These are phyloP conservation scores for Phallusia fumigata DNA, from an alignment of 23 tunicate genomes.

Conservation along the genomic window DNA sequence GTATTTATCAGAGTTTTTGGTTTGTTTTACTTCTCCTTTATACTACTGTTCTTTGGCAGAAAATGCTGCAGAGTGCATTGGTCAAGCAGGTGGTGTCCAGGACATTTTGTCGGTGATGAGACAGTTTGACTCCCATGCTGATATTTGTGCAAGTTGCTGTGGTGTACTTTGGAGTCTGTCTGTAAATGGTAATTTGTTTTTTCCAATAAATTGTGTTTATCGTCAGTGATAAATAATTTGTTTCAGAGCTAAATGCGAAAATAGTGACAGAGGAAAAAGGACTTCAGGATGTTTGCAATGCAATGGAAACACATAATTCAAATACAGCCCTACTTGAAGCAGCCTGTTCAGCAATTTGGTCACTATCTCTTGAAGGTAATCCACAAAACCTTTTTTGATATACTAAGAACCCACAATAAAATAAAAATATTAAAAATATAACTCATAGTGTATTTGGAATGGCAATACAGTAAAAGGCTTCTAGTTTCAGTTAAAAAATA, in stretches of 20 bases:
- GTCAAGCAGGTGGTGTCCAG: conserved; percentile 93
- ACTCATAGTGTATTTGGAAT: too few relatives aligned
- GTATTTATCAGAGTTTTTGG: neutral
- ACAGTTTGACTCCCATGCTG: conserved; percentile 68
- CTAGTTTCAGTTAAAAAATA: neutral
- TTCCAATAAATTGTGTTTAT: too few relatives aligned
- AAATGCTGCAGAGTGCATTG: conserved; percentile 86
- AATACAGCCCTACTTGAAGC: conserved; percentile 56
- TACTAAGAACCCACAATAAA: too few relatives aligned
- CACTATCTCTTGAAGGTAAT: conserved; percentile 85
- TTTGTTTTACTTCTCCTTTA: too few relatives aligned
- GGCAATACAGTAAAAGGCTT: too few relatives aligned
- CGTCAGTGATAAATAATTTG: too few relatives aligned
- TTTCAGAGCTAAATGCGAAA: conserved; percentile 71
- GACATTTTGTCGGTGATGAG: conserved; percentile 88
- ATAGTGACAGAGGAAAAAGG: conserved; percentile 95
- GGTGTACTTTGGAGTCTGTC: conserved; percentile 90
- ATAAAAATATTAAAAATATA: too few relatives aligned
- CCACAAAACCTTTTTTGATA: too few relatives aligned
- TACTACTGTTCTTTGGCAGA: conserved; percentile 25
- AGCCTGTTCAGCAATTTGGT: conserved; percentile 94
- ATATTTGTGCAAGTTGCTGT: conserved; percentile 75
- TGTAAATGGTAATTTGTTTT: conserved; percentile 49
- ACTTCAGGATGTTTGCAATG: conserved; percentile 83
- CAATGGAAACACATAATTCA: conserved; percentile 50